Percentiles rank a stretch among this genome's conserved stretches.
These are phyloP conservation scores for Araneus ventricosus DNA, from an alignment of 1,140 invertebrate species.

Conservation along the genomic window DNA sequence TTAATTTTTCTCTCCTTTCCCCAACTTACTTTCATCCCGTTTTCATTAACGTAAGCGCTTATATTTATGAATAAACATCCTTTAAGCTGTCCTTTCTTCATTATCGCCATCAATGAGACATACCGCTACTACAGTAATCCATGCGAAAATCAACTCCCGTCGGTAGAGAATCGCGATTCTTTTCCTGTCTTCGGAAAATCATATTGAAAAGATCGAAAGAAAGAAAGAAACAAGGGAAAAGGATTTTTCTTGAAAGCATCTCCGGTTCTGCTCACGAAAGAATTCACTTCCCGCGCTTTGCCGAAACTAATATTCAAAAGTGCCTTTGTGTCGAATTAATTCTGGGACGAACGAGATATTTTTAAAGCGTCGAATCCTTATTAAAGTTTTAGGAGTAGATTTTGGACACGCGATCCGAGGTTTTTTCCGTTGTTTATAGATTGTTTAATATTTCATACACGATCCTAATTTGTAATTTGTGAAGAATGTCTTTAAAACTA, in stretches of 20 bases:
- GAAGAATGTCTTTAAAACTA: conserved; percentile 42
- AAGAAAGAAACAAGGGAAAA: background rate
- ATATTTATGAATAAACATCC: background rate
- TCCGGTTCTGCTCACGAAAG: background rate
- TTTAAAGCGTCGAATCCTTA: conserved; percentile 18
- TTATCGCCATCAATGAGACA: background rate
- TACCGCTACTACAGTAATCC: background rate
- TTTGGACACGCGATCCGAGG: background rate
- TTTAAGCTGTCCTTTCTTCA: background rate
- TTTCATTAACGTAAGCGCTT: background rate
- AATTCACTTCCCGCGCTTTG: background rate
- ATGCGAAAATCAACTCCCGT: background rate
- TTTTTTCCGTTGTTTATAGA: background rate
- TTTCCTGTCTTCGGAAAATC: background rate
- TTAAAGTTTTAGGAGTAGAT: conserved; percentile 33
- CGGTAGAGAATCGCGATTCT: background rate
- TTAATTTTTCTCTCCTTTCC: too few species aligned
- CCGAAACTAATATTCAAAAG: conserved; percentile 15
- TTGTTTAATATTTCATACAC: conserved; percentile 49
- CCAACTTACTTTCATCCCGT: background rate
- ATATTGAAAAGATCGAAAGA: background rate
- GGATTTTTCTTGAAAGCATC: background rate
- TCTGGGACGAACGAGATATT: background rate
- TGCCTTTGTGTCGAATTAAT: background rate
- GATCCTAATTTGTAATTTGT: conserved; percentile 14